Evolutionary conservation across 1,140 invertebrate genomes (phyloP).

Genomic region (Brachionus plicatilis): DNA sequence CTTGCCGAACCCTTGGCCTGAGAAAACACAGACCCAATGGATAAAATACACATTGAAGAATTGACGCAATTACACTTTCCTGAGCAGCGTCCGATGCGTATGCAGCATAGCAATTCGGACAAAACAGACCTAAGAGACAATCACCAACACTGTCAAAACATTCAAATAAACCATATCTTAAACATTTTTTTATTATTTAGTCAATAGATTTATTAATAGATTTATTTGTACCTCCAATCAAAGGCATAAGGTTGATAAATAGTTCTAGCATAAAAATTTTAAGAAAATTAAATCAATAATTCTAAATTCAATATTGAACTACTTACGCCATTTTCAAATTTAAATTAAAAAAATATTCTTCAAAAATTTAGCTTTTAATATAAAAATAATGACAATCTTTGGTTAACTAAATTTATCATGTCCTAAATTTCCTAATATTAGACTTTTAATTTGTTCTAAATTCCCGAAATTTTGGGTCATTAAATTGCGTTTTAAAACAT

Average conservation of each 20-base stretch:
- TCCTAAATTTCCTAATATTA: neutral
- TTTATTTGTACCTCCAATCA: neutral
- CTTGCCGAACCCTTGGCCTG: slow-evolving; percentile 1
- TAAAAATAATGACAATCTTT: neutral
- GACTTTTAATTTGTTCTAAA: neutral
- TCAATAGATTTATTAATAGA: neutral
- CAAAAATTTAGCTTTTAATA: neutral
- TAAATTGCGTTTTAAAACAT: neutral
- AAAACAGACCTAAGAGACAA: neutral
- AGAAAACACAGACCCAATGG: slow-evolving; percentile 20
- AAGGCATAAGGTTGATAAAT: slow-evolving; percentile 1
- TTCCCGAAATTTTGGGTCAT: neutral
- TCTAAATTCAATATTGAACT: neutral
- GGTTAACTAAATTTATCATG: neutral
- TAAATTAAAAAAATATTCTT: neutral
- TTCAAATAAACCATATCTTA: slow-evolving; percentile 32
- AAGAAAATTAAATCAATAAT: neutral
- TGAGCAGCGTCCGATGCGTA: slow-evolving; percentile 15
- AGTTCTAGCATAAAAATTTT: neutral
- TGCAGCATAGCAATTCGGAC: slow-evolving; percentile 21
- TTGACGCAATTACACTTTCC: neutral
- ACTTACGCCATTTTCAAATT: neutral
- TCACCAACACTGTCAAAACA: slow-evolving; percentile 28
- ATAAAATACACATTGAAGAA: slow-evolving; percentile 12
- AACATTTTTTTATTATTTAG: neutral